A percentile compares a stretch with the other conserved stretches of the same genome.
Conservation (phyloP, 2,113 vertebrate genomes). For the Amblyornis subalaris region DNA sequence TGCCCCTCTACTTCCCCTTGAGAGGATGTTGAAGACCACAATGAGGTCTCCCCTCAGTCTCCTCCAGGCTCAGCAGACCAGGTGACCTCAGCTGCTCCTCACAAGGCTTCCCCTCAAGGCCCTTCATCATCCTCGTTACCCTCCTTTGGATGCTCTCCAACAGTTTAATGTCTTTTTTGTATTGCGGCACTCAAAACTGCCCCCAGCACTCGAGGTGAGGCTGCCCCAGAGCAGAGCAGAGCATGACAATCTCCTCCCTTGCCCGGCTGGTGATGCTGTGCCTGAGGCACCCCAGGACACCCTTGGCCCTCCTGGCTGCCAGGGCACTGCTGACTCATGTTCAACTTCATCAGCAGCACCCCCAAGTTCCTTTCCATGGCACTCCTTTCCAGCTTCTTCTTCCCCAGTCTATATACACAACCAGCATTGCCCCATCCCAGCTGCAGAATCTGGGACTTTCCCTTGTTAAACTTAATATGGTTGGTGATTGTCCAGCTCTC, state of each 20-base stretch:
- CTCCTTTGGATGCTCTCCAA: background rate
- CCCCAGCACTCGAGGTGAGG: background rate
- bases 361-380: rapidly evolving
- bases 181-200: rapidly evolving
- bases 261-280: rapidly evolving
- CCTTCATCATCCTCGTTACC: rapidly evolving
- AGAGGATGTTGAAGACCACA: background rate
- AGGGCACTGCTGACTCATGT: background rate
- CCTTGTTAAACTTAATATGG: background rate
- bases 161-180: rapidly evolving
- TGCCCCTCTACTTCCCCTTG: rapidly evolving
- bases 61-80: background rate
- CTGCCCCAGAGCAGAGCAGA: background rate
- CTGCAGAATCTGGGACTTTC: rapidly evolving
- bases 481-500: background rate
- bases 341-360: rapidly evolving
- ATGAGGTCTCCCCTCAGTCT: background rate
- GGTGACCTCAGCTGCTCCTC: background rate
- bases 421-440: rapidly evolving
- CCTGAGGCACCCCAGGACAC: background rate
- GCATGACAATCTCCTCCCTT: background rate
- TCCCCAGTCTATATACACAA: background rate
- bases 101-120: rapidly evolving
- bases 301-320: background rate
- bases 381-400: background rate